Conservation (phyloP, 2,888 invertebrate genomes). For the Saturnia pavonia region DNA sequence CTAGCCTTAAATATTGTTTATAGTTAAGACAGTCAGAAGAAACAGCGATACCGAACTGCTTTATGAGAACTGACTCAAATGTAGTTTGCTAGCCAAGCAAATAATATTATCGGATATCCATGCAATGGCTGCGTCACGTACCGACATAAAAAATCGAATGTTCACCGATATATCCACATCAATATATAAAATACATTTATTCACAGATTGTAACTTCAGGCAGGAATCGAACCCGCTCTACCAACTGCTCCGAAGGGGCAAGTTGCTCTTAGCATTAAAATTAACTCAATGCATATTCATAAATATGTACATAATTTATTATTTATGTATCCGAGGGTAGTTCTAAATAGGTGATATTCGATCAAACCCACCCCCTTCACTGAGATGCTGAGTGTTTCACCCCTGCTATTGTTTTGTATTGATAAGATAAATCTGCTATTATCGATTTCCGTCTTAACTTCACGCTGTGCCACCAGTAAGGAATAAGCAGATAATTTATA, state of each 20-base stretch:
- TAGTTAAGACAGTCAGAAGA: too few relatives aligned
- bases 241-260: background rate
- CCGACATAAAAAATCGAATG: too few relatives aligned
- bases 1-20: too few relatives aligned
- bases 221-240: background rate
- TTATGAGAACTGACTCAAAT: too few relatives aligned
- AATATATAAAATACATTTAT: too few relatives aligned
- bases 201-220: too few relatives aligned
- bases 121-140: too few relatives aligned
- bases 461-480: background rate
- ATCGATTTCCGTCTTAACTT: background rate
- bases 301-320: conserved; percentile 67
- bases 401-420: conserved; percentile 47
- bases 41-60: too few relatives aligned
- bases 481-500: background rate
- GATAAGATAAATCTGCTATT: conserved; percentile 4
- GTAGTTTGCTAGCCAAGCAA: too few relatives aligned
- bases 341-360: conserved; percentile 81
- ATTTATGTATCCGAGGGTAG: conserved; percentile 71
- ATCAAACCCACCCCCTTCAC: conserved; percentile 80
- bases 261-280: conserved; percentile 42
- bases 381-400: conserved; percentile 69
- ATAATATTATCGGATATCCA: too few relatives aligned
- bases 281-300: conserved; percentile 80
- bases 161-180: too few relatives aligned